Evolutionary conservation across 1,140 invertebrate species (phyloP).

Genomic region (Tetranychus urticae): DNA sequence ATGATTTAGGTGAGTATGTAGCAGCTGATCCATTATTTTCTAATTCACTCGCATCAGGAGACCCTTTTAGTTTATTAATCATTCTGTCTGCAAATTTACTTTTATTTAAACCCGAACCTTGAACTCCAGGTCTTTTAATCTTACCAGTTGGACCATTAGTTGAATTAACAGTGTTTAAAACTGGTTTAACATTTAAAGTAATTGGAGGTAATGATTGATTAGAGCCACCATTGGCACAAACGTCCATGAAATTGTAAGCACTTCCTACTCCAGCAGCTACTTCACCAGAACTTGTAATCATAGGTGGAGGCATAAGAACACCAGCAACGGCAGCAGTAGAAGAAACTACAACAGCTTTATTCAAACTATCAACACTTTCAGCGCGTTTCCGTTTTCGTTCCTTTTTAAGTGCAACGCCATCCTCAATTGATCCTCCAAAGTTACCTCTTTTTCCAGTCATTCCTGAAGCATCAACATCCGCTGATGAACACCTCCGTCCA

Average conservation of each 20-base stretch:
- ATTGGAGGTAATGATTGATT: slow-evolving; percentile 9
- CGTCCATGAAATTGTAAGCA: slow-evolving; percentile 5
- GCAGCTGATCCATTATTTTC: neutral
- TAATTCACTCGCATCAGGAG: neutral
- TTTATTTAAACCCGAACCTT: neutral
- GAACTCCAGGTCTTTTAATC: neutral
- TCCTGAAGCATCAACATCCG: slow-evolving; percentile 6
- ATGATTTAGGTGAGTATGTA: neutral
- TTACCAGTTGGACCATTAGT: neutral
- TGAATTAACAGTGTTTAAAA: slow-evolving; percentile 1
- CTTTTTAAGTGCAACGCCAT: slow-evolving; percentile 9
- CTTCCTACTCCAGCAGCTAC: neutral
- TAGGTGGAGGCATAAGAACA: slow-evolving; percentile 40
- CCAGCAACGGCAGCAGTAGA: neutral
- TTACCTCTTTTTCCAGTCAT: slow-evolving; percentile 10
- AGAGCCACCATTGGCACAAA: neutral
- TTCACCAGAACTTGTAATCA: neutral
- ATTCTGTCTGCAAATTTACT: neutral
- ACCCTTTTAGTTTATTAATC: neutral
- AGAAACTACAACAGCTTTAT: neutral
- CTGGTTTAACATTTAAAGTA: slow-evolving; percentile 11
- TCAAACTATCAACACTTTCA: slow-evolving; percentile 16
- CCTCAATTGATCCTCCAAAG: slow-evolving; percentile 1
- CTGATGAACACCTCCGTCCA: slow-evolving; percentile 10
- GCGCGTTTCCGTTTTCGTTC: slow-evolving; percentile 36